Percentiles rank a stretch among this genome's conserved stretches.
These are phyloP conservation scores for Elanoides forficatus DNA, from an alignment of 2,113 vertebrate species.

Conservation along the genomic window DNA sequence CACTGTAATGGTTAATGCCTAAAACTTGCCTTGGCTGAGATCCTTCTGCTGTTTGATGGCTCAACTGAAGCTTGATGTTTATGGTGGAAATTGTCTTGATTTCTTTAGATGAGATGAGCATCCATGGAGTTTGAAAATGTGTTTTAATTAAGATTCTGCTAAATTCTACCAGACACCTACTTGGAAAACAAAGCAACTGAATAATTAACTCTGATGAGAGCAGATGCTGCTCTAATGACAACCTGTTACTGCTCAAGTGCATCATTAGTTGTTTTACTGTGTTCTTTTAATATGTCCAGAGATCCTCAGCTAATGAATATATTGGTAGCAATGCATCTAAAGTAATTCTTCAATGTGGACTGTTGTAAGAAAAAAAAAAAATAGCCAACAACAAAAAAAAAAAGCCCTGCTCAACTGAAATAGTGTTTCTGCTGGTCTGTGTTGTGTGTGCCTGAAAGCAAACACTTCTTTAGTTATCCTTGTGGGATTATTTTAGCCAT, in stretches of 20 bases:
- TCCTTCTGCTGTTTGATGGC: slow-evolving; percentile 77
- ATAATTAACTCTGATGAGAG: slow-evolving; percentile 87
- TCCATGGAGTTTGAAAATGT: slow-evolving; percentile 84
- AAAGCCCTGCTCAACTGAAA: background rate
- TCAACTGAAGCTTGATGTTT: slow-evolving; percentile 82
- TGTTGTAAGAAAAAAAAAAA: background rate
- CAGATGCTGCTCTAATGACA: slow-evolving; percentile 90
- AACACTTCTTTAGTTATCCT: slow-evolving; percentile 68
- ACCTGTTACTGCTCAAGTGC: slow-evolving; percentile 86
- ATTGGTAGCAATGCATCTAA: slow-evolving; percentile 59
- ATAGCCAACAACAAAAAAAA: slow-evolving; percentile 12
- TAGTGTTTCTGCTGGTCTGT: background rate
- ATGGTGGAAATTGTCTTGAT: slow-evolving; percentile 81
- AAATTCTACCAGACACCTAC: slow-evolving; percentile 88
- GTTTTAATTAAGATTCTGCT: slow-evolving; percentile 90
- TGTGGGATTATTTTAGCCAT: slow-evolving; percentile 78
- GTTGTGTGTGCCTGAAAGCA: slow-evolving; percentile 21
- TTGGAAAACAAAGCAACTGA: slow-evolving; percentile 85
- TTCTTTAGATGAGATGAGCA: slow-evolving; percentile 83
- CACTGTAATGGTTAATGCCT: slow-evolving; percentile 56
- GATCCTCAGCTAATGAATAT: slow-evolving; percentile 71
- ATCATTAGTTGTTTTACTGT: slow-evolving; percentile 78
- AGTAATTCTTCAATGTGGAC: slow-evolving; percentile 50
- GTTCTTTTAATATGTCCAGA: slow-evolving; percentile 78
- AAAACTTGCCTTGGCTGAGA: slow-evolving; percentile 60